These are phyloP conservation scores for Euura saliciscinereae DNA, from an alignment of 1,140 invertebrate genomes.

Conservation along the genomic window DNA sequence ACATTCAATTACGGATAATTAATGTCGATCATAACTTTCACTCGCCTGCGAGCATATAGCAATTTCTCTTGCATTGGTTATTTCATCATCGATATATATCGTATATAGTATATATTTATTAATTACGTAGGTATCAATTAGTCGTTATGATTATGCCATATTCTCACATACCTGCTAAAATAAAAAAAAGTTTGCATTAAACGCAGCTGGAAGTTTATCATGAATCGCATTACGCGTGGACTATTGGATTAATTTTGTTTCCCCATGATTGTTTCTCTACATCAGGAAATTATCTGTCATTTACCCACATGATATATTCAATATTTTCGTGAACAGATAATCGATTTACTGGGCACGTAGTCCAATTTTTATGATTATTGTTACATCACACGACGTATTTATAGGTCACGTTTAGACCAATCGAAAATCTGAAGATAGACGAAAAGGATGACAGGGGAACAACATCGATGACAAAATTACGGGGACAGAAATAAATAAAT, in stretches of 20 bases:
- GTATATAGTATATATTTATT: constrained; percentile 11
- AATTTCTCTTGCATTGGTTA: constrained; percentile 29
- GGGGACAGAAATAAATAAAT: constrained; percentile 21
- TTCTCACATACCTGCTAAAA: background rate
- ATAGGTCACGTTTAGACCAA: constrained; percentile 15
- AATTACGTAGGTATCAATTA: background rate
- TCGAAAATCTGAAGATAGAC: constrained; percentile 11
- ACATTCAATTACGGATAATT: constrained; percentile 23
- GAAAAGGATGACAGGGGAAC: background rate
- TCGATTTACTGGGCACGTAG: background rate
- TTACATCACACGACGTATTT: constrained; percentile 30
- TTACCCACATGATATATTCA: background rate
- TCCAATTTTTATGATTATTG: background rate
- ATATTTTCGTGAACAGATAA: background rate
- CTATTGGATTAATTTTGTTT: background rate
- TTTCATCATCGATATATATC: constrained; percentile 24
- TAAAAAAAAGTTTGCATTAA: background rate
- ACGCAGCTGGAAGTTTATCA: background rate
- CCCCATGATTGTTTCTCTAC: background rate
- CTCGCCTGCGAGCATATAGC: constrained; percentile 52
- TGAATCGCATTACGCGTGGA: background rate
- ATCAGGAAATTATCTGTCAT: background rate
- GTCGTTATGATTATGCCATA: background rate
- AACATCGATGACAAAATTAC: too few species aligned
- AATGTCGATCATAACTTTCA: constrained; percentile 43